phyloP scores from a whole-genome alignment of 2,888 invertebrate species.

The Drosophila imparisetae region DNA sequence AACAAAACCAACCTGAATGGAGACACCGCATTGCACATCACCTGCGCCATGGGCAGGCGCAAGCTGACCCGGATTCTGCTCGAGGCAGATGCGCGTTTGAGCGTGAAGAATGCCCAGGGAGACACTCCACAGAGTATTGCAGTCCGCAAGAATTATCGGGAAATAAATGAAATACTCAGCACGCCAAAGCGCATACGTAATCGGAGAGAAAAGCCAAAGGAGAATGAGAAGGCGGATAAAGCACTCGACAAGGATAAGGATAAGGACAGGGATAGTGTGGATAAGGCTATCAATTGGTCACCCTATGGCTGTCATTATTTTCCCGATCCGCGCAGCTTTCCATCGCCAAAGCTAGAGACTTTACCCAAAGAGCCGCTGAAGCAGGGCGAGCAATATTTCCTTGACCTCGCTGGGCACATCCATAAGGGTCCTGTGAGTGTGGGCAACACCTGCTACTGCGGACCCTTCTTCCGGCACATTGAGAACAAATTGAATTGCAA shows the following conservation, averaged over 20 bases:
- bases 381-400: conserved; percentile 96
- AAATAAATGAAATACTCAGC: conserved; percentile 92
- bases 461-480: conserved; percentile 94
- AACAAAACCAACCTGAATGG: conserved; percentile 98
- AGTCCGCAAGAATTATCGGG: conserved; percentile 92
- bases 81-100: conserved; percentile 92
- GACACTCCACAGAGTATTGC: conserved; percentile 97
- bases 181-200: conserved; percentile 82
- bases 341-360: conserved; percentile 93
- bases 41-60: conserved; percentile 96
- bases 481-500: conserved; percentile 91
- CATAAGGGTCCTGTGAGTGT: conserved; percentile 98
- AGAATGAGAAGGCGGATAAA: conserved; percentile 25
- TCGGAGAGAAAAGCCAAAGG: conserved; percentile 71
- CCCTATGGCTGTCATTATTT: conserved; percentile 97
- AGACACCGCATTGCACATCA: conserved; percentile 96
- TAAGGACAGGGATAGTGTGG: conserved; percentile 80
- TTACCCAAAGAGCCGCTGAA: conserved; percentile 93
- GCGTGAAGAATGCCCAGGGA: conserved; percentile 86
- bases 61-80: conserved; percentile 95
- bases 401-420: conserved; percentile 97
- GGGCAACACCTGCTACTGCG: conserved; percentile 96
- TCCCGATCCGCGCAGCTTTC: conserved; percentile 93
- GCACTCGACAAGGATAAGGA: conserved; percentile 80
- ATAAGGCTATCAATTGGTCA: conserved; percentile 89